Evolutionary conservation across 2,797 vertebrate genomes (phyloP).

Genomic region (Microctenopoma stevenorrisi): DNA sequence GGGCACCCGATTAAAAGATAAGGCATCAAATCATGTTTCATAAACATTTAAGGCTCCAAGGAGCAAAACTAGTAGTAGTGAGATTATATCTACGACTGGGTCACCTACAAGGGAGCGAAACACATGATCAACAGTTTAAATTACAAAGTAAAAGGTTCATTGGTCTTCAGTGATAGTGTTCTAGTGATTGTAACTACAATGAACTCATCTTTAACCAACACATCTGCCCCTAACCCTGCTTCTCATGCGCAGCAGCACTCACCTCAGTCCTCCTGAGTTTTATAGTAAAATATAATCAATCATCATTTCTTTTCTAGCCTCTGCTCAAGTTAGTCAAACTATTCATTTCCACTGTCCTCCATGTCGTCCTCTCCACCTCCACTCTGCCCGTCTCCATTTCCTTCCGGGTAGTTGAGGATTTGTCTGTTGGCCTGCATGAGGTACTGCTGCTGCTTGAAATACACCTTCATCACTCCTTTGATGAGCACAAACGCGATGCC

Average conservation of each 20-base stretch:
- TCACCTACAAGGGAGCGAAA: too few species aligned
- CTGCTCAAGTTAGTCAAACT: background rate
- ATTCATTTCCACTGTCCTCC: constrained; percentile 79
- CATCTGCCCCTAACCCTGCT: background rate
- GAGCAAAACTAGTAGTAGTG: background rate
- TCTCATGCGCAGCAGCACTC: background rate
- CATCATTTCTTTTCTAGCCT: background rate
- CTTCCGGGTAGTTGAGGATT: constrained; percentile 82
- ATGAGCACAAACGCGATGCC: constrained; percentile 83
- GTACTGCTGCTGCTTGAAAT: constrained; percentile 86
- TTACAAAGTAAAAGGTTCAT: too few species aligned
- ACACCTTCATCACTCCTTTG: constrained; percentile 85
- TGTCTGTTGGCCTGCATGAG: constrained; percentile 79
- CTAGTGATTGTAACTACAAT: background rate
- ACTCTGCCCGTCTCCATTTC: constrained; percentile 14
- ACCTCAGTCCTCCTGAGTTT: background rate
- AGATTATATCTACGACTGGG: background rate
- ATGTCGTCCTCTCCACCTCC: constrained; percentile 61
- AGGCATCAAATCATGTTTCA: background rate
- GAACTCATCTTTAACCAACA: background rate
- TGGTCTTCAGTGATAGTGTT: background rate
- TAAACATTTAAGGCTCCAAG: background rate
- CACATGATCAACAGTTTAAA: too few species aligned
- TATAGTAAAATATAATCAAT: background rate
- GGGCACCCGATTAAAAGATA: background rate